phyloP scores from a whole-genome alignment of 2,113 vertebrate genomes.

The Rallus limicola region DNA sequence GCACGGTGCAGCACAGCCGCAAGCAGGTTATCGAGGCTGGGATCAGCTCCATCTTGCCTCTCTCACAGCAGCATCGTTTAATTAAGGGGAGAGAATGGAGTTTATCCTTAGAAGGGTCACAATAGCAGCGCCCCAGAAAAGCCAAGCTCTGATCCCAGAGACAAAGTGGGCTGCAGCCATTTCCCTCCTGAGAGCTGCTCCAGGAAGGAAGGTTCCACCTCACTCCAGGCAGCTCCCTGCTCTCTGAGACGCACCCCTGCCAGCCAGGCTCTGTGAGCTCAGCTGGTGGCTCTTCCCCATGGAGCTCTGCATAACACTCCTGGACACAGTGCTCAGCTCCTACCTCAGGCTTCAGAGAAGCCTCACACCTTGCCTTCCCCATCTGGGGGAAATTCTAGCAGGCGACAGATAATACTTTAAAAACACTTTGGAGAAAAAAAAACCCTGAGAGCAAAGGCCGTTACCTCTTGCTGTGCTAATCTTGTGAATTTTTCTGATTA shows the following conservation, averaged over 20 bases:
- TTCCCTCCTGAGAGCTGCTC: not conserved
- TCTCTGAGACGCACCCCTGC: not conserved
- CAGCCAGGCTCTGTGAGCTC: not conserved
- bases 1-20: not conserved
- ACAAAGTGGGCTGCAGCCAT: not conserved
- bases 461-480: not conserved
- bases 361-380: not conserved
- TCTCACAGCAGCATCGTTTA: not conserved
- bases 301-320: not conserved
- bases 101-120: not conserved
- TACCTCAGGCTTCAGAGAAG: not conserved
- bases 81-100: not conserved
- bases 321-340: not conserved
- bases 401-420: not conserved
- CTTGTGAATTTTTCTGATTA: not conserved
- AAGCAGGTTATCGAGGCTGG: not conserved
- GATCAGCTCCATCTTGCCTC: not conserved
- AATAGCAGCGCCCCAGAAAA: not conserved
- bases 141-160: not conserved
- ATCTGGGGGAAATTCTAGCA: accelerated
- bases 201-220: not conserved
- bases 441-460: not conserved
- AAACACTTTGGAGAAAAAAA: not conserved
- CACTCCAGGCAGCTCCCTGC: not conserved
- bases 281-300: not conserved